Evolutionary conservation across 2,888 invertebrate species (phyloP).

Genomic region (Temnothorax rugatulus): DNA sequence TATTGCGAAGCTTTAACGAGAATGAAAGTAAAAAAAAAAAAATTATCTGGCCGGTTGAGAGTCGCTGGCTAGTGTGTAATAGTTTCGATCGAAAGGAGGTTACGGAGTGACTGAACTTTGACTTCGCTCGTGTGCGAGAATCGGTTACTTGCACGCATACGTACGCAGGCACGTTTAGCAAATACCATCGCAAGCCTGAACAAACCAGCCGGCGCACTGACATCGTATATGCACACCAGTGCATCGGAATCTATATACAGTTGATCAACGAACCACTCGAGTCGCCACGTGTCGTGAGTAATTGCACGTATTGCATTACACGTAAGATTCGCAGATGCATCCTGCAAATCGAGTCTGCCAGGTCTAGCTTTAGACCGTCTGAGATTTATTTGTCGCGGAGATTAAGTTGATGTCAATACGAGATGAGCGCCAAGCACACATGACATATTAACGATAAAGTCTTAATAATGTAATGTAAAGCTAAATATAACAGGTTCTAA

Average conservation of each 20-base stretch:
- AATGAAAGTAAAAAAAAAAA: constrained; percentile 82
- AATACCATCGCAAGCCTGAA: constrained; percentile 59
- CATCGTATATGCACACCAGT: constrained; percentile 50
- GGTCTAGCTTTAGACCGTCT: background rate
- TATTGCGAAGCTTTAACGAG: constrained; percentile 66
- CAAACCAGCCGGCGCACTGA: constrained; percentile 52
- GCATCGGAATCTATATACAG: constrained; percentile 64
- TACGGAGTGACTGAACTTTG: constrained; percentile 86
- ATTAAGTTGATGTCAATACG: constrained; percentile 11
- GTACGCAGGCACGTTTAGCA: constrained; percentile 64
- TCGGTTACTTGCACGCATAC: constrained; percentile 64
- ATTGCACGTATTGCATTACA: constrained; percentile 36
- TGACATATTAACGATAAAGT: background rate
- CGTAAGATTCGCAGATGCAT: constrained; percentile 28
- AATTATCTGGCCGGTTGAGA: constrained; percentile 77
- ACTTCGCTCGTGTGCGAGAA: constrained; percentile 78
- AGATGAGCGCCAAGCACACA: background rate
- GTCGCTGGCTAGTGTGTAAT: constrained; percentile 85
- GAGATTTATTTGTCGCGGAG: background rate
- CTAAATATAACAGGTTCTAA: background rate
- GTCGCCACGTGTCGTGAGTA: constrained; percentile 67
- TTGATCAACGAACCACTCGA: constrained; percentile 53
- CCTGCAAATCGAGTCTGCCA: constrained; percentile 1
- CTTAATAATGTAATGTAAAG: constrained; percentile 3
- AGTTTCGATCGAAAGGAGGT: constrained; percentile 86